phyloP scores from a whole-genome alignment of 2,797 vertebrate genomes.

The Myotis pilosus region DNA sequence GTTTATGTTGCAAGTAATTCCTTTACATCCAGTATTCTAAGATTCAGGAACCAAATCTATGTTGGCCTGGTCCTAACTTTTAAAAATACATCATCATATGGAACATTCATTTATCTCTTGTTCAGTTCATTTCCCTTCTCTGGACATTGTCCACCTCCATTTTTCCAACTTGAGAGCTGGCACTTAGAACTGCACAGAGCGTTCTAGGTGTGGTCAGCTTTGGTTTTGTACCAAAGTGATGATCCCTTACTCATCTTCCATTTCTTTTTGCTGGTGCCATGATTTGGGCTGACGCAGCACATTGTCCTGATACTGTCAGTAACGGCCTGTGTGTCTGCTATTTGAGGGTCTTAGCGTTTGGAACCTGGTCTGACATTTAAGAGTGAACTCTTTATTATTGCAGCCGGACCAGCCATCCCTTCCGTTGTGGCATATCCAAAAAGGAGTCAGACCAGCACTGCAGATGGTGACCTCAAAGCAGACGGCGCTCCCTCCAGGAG shows the following conservation, averaged over 20 bases:
- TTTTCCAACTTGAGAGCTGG: background rate
- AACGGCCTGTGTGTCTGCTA: background rate
- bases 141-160: background rate
- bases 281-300: background rate
- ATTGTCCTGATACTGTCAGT: background rate
- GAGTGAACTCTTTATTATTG: conserved; percentile 59
- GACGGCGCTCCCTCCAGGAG: conserved; percentile 92
- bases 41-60: background rate
- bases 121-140: background rate
- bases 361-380: conserved; percentile 37
- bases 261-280: background rate
- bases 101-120: background rate
- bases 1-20: background rate
- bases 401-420: conserved; percentile 92
- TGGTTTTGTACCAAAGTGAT: background rate
- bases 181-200: background rate
- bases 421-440: conserved; percentile 92
- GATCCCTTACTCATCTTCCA: background rate
- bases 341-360: background rate
- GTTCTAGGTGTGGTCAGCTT: background rate
- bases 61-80: background rate
- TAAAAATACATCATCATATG: background rate
- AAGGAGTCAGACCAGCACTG: conserved; percentile 92
- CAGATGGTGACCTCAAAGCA: conserved; percentile 91
- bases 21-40: background rate